A percentile compares a stretch with the other conserved stretches of the same genome.
Evolutionary conservation across 2,888 invertebrate species (phyloP).

Genomic region (Dicroscelio sp.): DNA sequence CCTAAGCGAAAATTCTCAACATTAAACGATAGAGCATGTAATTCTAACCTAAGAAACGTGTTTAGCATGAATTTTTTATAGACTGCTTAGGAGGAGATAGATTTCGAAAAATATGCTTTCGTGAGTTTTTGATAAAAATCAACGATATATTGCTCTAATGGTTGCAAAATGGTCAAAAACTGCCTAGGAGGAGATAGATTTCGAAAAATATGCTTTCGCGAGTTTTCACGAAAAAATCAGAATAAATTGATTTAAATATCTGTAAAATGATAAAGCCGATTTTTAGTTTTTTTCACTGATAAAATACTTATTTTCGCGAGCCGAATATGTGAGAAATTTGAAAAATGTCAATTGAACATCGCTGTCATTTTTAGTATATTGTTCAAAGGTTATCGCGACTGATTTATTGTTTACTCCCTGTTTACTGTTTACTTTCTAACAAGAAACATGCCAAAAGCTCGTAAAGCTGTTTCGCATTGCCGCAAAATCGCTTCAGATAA

Average conservation of each 20-base stretch:
- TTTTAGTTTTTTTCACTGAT: no score
- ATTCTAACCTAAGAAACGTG: background rate
- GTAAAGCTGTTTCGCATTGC: constrained; percentile 4
- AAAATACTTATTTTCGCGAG: no score
- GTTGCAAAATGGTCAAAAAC: background rate
- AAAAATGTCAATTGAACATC: no score
- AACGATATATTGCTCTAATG: background rate
- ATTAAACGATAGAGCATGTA: background rate
- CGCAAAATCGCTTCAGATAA: background rate
- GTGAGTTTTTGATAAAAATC: background rate
- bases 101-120: background rate
- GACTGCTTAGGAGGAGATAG: constrained; percentile 6
- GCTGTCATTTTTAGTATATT: no score
- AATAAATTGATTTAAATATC: background rate
- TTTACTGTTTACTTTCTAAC: no score
- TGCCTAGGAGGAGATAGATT: constrained; percentile 19
- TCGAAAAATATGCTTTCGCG: background rate
- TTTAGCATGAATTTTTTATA: background rate
- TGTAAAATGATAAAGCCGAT: background rate
- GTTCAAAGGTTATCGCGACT: no score
- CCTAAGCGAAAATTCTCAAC: background rate
- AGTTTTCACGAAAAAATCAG: background rate
- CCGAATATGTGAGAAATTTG: no score
- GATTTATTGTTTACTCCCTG: no score
- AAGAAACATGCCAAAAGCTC: background rate